A percentile compares a stretch with the other conserved stretches of the same genome.
phyloP scores from a whole-genome alignment of 2,113 vertebrate genomes.

The Oreochromis tanganicae region DNA sequence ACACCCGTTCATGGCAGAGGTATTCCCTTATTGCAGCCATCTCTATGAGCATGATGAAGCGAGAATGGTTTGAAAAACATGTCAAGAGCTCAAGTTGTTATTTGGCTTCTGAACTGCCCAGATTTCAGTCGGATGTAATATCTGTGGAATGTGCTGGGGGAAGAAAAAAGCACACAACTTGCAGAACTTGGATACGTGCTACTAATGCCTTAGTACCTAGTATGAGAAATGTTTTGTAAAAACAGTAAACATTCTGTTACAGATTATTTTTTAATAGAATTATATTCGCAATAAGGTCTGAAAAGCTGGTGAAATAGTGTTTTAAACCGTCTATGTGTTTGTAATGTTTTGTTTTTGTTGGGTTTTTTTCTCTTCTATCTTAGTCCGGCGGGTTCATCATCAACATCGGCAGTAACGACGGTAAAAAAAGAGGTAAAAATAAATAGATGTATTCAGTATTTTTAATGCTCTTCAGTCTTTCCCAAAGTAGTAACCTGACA shows the following conservation, averaged over 20 bases:
- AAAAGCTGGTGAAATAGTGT: not conserved
- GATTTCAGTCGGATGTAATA: not conserved
- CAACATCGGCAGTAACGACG: not conserved
- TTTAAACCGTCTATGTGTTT: not conserved
- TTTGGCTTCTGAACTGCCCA: not conserved
- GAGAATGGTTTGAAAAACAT: not conserved
- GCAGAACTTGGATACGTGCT: not conserved
- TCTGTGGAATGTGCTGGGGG: not conserved
- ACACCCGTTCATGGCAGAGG: not conserved
- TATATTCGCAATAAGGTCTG: not conserved
- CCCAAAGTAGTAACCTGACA: not conserved
- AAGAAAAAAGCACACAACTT: not conserved
- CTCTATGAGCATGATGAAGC: not conserved
- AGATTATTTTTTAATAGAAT: not conserved
- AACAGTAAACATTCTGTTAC: not conserved
- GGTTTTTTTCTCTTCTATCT: not conserved
- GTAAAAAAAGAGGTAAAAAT: constrained; percentile 55
- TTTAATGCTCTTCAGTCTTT: not conserved
- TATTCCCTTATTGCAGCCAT: not conserved
- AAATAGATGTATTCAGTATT: not conserved
- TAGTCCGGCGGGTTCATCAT: constrained; percentile 15
- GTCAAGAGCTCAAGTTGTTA: not conserved
- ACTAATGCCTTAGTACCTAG: not conserved
- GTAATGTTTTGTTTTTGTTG: not conserved
- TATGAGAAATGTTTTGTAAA: not conserved